Conservation (phyloP, 2,888 invertebrate genomes). For the Callyntrura sp. region DNA sequence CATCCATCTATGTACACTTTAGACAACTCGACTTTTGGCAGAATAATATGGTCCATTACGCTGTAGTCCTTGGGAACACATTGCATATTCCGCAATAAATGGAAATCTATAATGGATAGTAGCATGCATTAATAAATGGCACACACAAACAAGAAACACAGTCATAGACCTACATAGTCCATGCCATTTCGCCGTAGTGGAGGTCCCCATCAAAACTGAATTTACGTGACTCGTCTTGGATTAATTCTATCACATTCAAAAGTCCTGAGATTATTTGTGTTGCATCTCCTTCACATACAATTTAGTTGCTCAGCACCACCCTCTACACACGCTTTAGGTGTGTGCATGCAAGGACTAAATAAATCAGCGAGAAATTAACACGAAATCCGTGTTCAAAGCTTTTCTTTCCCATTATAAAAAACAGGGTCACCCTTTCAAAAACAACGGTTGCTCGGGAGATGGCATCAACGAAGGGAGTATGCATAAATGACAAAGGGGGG, state of each 20-base stretch:
- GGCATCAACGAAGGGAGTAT: neutral
- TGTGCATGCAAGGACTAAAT: slow-evolving; percentile 25
- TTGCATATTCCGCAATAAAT: neutral
- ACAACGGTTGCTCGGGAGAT: too few species aligned
- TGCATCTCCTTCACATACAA: neutral
- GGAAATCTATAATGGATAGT: neutral
- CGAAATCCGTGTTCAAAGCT: neutral
- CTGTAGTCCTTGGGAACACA: slow-evolving; percentile 1
- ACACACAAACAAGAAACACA: neutral
- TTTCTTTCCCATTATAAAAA: neutral
- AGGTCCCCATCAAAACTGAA: neutral
- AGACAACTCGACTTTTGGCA: slow-evolving; percentile 21
- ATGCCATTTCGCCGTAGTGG: neutral
- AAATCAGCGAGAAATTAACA: slow-evolving; percentile 33
- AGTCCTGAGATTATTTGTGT: neutral
- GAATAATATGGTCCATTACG: slow-evolving; percentile 32
- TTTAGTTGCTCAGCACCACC: neutral
- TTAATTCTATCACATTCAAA: neutral
- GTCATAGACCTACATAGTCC: neutral
- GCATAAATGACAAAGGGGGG: neutral
- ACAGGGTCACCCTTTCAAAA: neutral
- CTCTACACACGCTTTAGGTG: neutral
- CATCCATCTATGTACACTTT: slow-evolving; percentile 17
- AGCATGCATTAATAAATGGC: neutral
- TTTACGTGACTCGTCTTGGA: neutral